Conservation (phyloP, 2,797 vertebrate genomes). For the Ctenopoma kingsleyae region DNA sequence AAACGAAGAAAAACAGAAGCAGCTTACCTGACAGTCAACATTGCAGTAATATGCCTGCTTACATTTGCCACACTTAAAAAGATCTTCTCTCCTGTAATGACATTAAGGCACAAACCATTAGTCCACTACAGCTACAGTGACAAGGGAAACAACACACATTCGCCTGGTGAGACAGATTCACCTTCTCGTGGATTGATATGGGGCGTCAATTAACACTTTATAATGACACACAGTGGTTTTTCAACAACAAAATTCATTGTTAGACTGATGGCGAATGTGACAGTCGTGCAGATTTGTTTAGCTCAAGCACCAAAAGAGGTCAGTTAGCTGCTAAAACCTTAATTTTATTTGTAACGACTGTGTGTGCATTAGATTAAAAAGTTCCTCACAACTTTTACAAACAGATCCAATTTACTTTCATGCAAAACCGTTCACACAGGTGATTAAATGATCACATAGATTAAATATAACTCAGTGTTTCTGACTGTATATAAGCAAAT, state of each 20-base stretch:
- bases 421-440: no score
- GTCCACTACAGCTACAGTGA: not conserved
- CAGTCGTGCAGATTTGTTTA: not conserved
- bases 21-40: constrained; percentile 93
- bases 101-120: constrained; percentile 3
- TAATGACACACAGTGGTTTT: not conserved
- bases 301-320: not conserved
- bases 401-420: no score
- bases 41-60: constrained; percentile 97
- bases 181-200: not conserved
- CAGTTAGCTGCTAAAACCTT: not conserved
- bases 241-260: not conserved
- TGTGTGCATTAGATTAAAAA: not conserved
- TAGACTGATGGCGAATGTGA: not conserved
- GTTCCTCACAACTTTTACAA: no score
- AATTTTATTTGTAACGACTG: no score
- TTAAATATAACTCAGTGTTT: not conserved
- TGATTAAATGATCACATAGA: no score
- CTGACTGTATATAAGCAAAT: not conserved
- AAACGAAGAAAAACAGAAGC: not conserved
- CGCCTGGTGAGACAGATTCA: not conserved
- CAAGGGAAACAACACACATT: not conserved
- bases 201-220: not conserved
- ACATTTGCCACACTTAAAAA: constrained; percentile 97
- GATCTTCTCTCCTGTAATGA: constrained; percentile 91